A percentile compares a stretch with the other conserved stretches of the same genome.
Evolutionary conservation across 2,113 vertebrate genomes (phyloP).

Genomic region (zebrafish (Danio rerio)): GRCz12tu NC_133183.1:18141001-18141500

Average conservation of each 20-base stretch:
- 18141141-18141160: constrained; percentile 71
- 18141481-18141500: constrained; percentile 6
- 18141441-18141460: constrained; percentile 34
- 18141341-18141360: constrained; percentile 16
- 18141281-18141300: constrained; percentile 48
- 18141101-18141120: constrained; percentile 66
- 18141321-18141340: constrained; percentile 39
- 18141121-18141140: constrained; percentile 68
- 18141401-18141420: background rate
- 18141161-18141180: constrained; percentile 69
- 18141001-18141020: constrained; percentile 72
- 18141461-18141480: constrained; percentile 29
- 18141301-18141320: constrained; percentile 24
- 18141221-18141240: constrained; percentile 49
- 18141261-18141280: constrained; percentile 32
- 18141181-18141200: constrained; percentile 57
- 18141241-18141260: constrained; percentile 42
- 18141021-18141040: constrained; percentile 60
- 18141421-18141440: constrained; percentile 13
- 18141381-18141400: background rate
- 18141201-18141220: constrained; percentile 50
- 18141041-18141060: constrained; percentile 75
- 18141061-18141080: constrained; percentile 75
- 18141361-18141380: constrained; percentile 15
- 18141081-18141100: constrained; percentile 78